Evolutionary conservation across 2,888 invertebrate genomes (phyloP).

Genomic region (Pseudeuparius sepicola): DNA sequence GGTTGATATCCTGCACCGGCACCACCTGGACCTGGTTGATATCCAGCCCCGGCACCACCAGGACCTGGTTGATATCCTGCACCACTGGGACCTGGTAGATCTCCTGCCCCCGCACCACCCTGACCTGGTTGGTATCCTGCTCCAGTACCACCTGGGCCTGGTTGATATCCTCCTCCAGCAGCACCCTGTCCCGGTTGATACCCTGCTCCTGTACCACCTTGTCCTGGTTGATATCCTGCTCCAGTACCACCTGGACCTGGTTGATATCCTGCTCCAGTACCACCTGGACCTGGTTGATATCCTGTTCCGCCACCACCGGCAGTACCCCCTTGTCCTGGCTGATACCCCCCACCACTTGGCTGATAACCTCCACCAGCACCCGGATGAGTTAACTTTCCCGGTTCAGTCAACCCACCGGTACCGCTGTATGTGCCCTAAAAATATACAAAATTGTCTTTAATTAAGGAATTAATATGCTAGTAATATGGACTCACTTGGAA

Average conservation of each 20-base stretch:
- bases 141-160: not conserved
- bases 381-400: slow-evolving; percentile 9
- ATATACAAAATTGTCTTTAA: too few relatives aligned
- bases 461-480: too few relatives aligned
- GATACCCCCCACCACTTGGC: too few relatives aligned
- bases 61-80: slow-evolving; percentile 14
- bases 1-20: slow-evolving; percentile 3
- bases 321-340: too few relatives aligned
- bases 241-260: slow-evolving; percentile 2
- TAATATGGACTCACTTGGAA: too few relatives aligned
- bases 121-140: not conserved
- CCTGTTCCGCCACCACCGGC: not conserved
- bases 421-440: too few relatives aligned
- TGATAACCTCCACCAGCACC: not conserved
- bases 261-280: not conserved
- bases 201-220: not conserved
- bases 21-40: slow-evolving; percentile 2
- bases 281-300: not conserved
- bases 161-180: not conserved
- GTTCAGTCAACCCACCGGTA: too few relatives aligned
- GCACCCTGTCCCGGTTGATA: not conserved
- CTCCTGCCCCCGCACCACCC: not conserved
- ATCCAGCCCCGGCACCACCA: slow-evolving; percentile 7
- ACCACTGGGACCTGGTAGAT: slow-evolving; percentile 8
- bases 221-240: not conserved